Evolutionary conservation across 1,140 invertebrate species (phyloP).

Genomic region (Bombus affinis): DNA sequence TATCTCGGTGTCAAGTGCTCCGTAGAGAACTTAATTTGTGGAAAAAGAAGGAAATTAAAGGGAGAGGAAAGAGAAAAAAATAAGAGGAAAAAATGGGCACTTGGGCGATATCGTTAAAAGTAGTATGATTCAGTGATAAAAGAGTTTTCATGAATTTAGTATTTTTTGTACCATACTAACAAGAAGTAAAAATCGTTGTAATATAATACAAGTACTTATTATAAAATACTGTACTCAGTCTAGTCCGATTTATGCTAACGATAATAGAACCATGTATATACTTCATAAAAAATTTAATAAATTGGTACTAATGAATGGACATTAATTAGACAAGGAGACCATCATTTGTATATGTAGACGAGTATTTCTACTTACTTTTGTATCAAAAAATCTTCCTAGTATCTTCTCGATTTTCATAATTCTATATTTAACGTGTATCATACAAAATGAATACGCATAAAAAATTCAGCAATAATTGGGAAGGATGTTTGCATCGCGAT

Average conservation of each 20-base stretch:
- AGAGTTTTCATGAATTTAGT: background rate
- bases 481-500: constrained; percentile 20
- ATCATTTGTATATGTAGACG: too few relatives aligned
- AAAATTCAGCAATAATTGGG: background rate
- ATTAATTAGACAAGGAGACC: too few relatives aligned
- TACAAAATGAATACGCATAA: background rate
- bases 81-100: background rate
- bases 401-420: background rate
- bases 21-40: background rate
- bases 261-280: background rate
- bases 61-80: too few relatives aligned
- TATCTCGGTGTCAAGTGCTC: constrained; percentile 13
- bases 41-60: background rate
- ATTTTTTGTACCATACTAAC: background rate
- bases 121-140: background rate
- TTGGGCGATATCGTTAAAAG: background rate
- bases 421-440: background rate
- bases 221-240: too few relatives aligned
- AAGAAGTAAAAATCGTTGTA: background rate
- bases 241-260: too few relatives aligned
- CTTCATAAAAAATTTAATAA: background rate
- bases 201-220: too few relatives aligned
- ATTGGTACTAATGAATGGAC: too few relatives aligned
- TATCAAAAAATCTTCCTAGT: too few relatives aligned
- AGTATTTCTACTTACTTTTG: background rate